Conservation (phyloP, 2,888 invertebrate species). For the Eueremaeus valkanovi region DNA sequence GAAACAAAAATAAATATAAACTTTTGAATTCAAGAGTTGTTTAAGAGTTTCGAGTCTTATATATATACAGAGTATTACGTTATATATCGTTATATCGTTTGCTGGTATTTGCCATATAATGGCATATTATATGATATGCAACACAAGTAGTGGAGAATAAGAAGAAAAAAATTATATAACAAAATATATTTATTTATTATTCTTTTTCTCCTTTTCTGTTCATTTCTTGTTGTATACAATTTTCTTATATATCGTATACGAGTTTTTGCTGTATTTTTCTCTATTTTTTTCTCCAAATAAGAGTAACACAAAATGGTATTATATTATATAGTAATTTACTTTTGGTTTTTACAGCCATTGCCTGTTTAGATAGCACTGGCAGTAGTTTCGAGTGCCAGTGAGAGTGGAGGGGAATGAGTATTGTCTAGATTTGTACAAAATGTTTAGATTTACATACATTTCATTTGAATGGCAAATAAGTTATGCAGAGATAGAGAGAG, state of each 20-base stretch:
- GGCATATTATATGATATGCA: slow-evolving; percentile 1
- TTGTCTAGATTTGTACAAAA: slow-evolving; percentile 16
- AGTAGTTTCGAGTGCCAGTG: not conserved
- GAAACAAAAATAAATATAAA: too few relatives aligned
- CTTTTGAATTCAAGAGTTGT: too few relatives aligned
- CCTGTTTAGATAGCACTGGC: slow-evolving; percentile 6
- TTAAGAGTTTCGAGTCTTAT: too few relatives aligned
- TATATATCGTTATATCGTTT: not conserved
- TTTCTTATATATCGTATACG: not conserved
- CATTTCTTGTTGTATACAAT: not conserved
- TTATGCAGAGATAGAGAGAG: not conserved
- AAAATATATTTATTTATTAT: not conserved
- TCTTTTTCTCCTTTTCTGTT: not conserved
- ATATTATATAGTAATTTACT: slow-evolving; percentile 5
- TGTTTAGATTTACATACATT: slow-evolving; percentile 13
- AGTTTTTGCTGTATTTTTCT: not conserved
- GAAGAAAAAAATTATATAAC: not conserved
- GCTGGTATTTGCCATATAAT: not conserved
- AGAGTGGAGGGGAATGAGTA: not conserved
- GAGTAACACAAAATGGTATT: not conserved
- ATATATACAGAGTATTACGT: too few relatives aligned
- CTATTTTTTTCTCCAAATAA: not conserved
- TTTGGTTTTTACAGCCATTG: slow-evolving; percentile 16
- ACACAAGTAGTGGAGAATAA: not conserved
- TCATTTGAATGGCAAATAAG: slow-evolving; percentile 1